Evolutionary conservation across 37 sponge, comb jelly and placozoan genomes (phyloP).

Genomic region (Mnemiopsis leidyi): DNA sequence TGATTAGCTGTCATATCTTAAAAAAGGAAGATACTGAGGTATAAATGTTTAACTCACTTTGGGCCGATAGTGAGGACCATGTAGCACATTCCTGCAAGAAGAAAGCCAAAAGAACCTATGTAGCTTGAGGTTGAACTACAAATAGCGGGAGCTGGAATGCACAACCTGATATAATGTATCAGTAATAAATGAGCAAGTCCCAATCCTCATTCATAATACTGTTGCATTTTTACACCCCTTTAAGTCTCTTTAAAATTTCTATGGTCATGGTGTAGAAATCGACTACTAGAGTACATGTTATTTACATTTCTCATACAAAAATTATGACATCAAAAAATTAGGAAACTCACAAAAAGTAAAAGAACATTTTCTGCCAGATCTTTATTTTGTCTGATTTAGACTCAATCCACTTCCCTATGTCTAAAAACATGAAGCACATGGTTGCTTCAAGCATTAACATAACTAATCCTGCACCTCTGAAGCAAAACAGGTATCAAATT

Average conservation of each 20-base stretch:
- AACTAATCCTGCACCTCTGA: constrained; percentile 39
- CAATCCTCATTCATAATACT: too few species aligned
- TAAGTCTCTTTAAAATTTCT: too few species aligned
- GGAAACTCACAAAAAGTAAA: constrained; percentile 35
- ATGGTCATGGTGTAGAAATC: too few species aligned
- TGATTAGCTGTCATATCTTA: too few species aligned
- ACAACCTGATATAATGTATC: constrained; percentile 46
- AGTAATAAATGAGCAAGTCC: too few species aligned
- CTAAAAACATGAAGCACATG: constrained; percentile 22
- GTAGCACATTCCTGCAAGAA: constrained; percentile 39
- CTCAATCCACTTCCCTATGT: constrained; percentile 54
- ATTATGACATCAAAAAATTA: too few species aligned
- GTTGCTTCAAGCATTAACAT: constrained; percentile 43
- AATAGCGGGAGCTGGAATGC: not conserved
- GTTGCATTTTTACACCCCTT: too few species aligned
- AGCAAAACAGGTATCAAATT: too few species aligned
- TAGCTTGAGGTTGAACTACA: constrained; percentile 6
- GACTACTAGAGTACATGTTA: too few species aligned
- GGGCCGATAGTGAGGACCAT: constrained; percentile 66
- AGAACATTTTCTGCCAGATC: constrained; percentile 33
- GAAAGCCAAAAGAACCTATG: constrained; percentile 22
- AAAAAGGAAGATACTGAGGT: too few species aligned
- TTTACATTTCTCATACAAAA: too few species aligned
- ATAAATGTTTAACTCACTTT: constrained; percentile 30
- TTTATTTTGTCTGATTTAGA: constrained; percentile 26